Evolutionary conservation across 92 coral and sea anemone species (phyloP), one percentile per base, ranked within the genome.

Genomic region (Porites divaricata): DNA sequence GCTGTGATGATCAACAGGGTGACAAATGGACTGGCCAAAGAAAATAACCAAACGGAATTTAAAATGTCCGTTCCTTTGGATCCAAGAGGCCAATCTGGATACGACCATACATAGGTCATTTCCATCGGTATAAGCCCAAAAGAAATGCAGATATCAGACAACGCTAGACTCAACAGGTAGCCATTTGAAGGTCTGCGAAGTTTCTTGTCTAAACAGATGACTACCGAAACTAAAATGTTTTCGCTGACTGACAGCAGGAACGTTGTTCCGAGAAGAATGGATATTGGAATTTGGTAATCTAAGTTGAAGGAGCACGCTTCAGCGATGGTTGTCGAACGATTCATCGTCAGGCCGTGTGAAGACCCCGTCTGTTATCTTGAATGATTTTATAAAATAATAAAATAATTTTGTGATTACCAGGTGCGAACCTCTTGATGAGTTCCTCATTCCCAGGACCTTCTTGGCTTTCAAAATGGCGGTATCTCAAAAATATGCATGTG

Each of bases 41-140:
- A 77, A 81, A 90, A 90, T 17, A 87, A 35, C 93, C 93, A 90
- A 51, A 83, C 22, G 3, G 86, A 81, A 73, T 90, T 90, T 52
- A 81, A 77, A 10, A 78, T 51, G 17, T 87, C 53, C 8, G 83
- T 88, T 20, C 88, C 93, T 49, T 24, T 74, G 28, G 88, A 70
- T 24, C 91, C 93, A 41, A 90, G 86, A 19, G 93, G 90, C 93
- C 93, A 90, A 4, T 87, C 50, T 61, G 89, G 91, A 14, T 88
- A 87, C 10, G 81, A 48, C 93, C 89, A 90, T 0, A 83, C 78
- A 59, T 90, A 80, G 20, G 74, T 67, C 75, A 90, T 25, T 67
- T 90, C 88, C 82, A 90, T 50, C 13, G 93, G 93, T 48, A 88
- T 90, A 57, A 90, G 74, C 4, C 88, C 74, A 26, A 90, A 12